Evolutionary conservation across 2,113 vertebrate genomes (phyloP), one percentile per base, ranked within the genome.

Genomic region (Podarcis muralis): DNA sequence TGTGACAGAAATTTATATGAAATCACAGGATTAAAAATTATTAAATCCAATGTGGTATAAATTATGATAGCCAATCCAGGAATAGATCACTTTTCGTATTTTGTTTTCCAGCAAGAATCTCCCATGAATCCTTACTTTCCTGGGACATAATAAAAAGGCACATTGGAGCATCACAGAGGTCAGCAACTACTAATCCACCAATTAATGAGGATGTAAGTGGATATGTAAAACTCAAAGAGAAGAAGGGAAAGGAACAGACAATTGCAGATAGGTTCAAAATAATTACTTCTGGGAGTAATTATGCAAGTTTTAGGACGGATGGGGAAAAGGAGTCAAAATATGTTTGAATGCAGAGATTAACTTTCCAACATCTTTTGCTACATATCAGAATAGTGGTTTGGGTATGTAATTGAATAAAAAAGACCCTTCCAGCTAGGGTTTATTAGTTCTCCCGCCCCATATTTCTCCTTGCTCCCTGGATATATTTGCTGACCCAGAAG

Each of bases 401-500:
- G 88, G 94, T 90, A 93, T 92, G 88, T 89, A 91, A 94, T 88
- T 69, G 80, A 94, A 94, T 90, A 95, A 92, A 94, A 88, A 95
- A 92, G 96, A 91, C 57, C 78, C 65, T 91, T 84, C 89, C 86
- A 76, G 92, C 89, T 90, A 76, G 83, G 93, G 92, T 95, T 95
- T 96, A 95, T 94, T 95, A 94, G 95, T 95, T 94, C 93, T 88
- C 91, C 92, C 86, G 35, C 27, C 37, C 75, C 59, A 43, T 13
- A 43, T 88, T 95, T 95, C 94, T 90, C 94, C 95, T 94, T 95
- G 94, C 94, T 95, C 95, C 94, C 88, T 92, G 92, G 93, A 94
- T 89, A 85, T 93, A 95, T 95, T 94, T 95, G 91, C 91, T 96
- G 95, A 95, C 94, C 95, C 94, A 95, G 92, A 95, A 96, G 94